Evolutionary conservation across 1,140 invertebrate species (phyloP).

Genomic region (Conus betulinus): DNA sequence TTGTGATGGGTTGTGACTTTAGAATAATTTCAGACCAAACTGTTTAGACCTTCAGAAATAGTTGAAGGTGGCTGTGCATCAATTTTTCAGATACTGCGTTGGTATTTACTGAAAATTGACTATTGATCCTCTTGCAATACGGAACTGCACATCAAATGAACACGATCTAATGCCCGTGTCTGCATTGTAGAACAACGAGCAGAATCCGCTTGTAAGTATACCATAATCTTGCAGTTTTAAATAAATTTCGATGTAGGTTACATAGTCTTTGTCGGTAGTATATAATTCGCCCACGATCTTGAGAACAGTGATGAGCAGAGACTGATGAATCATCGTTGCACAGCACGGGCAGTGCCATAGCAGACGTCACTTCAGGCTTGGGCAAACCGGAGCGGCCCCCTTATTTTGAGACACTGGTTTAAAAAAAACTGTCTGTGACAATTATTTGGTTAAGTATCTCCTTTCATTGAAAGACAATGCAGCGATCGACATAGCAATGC

Average conservation of each 20-base stretch:
- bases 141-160: background rate
- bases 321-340: background rate
- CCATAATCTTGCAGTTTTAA: background rate
- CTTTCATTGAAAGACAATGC: too few relatives aligned
- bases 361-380: background rate
- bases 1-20: background rate
- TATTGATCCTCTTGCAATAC: conserved; percentile 3
- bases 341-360: background rate
- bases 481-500: too few relatives aligned
- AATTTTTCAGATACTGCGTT: background rate
- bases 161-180: background rate
- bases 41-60: background rate
- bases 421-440: too few relatives aligned
- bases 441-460: too few relatives aligned
- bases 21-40: background rate
- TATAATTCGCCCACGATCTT: background rate
- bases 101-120: background rate
- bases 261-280: background rate
- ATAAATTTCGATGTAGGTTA: too few relatives aligned
- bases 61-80: background rate
- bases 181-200: background rate
- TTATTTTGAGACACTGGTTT: too few relatives aligned
- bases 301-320: background rate
- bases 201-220: background rate
- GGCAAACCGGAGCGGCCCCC: too few relatives aligned